A percentile compares a stretch with the other conserved stretches of the same genome.
phyloP scores from a whole-genome alignment of 2,888 invertebrate species.

The Phortica okadai region DNA sequence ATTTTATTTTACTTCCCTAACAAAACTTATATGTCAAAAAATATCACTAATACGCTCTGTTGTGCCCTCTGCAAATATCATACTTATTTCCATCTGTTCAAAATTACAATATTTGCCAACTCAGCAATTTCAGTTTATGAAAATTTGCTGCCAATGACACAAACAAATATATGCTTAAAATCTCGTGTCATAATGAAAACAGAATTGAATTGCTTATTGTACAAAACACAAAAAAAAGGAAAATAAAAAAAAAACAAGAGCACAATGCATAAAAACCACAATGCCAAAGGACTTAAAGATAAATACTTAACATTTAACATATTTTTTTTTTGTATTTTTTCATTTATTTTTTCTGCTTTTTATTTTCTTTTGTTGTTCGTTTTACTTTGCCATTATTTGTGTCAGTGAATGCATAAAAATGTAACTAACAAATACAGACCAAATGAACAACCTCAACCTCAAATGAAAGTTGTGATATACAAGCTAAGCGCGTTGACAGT shows the following conservation, averaged over 20 bases:
- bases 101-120: too few species aligned
- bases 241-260: background rate
- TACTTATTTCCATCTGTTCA: too few species aligned
- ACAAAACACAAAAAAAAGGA: background rate
- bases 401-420: conserved; percentile 20
- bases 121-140: too few species aligned
- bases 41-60: too few species aligned
- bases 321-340: background rate
- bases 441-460: conserved; percentile 17
- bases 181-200: too few species aligned
- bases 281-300: conserved; percentile 2
- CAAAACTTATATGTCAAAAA: too few species aligned
- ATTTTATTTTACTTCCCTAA: too few species aligned
- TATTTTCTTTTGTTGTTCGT: background rate
- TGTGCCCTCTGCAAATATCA: too few species aligned
- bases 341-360: background rate
- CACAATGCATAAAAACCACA: background rate
- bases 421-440: conserved; percentile 1
- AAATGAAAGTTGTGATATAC: background rate
- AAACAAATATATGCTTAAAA: too few species aligned
- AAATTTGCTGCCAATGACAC: too few species aligned
- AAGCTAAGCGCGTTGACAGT: background rate
- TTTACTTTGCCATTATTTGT: conserved; percentile 1
- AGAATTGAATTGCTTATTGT: background rate
- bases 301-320: conserved; percentile 3